phyloP scores from a whole-genome alignment of 2,797 vertebrate genomes.

The Graptemys geographica region DNA sequence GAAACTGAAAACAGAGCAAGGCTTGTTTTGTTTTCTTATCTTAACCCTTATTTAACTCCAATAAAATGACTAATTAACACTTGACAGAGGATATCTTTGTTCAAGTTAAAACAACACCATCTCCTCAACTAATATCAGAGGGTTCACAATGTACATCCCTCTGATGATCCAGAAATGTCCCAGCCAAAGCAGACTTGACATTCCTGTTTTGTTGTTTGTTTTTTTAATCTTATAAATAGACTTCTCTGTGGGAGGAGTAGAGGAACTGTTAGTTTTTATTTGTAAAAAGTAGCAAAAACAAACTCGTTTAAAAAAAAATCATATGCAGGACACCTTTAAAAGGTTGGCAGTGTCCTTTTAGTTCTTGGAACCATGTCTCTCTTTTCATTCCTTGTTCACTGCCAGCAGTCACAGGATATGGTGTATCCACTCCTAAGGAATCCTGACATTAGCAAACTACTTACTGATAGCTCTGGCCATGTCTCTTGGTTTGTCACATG shows the following conservation, averaged over 20 bases:
- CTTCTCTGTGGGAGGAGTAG: neutral
- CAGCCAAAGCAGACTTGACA: neutral
- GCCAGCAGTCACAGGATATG: neutral
- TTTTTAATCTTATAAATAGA: neutral
- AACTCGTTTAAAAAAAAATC: neutral
- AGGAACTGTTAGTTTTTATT: neutral
- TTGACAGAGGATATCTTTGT: constrained; percentile 27
- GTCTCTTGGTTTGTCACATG: neutral
- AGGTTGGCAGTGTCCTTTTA: neutral
- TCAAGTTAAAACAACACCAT: neutral
- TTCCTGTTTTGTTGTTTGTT: neutral
- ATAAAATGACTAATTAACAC: constrained; percentile 20
- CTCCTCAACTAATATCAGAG: neutral
- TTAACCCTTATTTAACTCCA: constrained; percentile 21
- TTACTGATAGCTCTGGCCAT: neutral
- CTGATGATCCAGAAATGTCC: neutral
- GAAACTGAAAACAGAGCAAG: constrained; percentile 2
- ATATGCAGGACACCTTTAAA: neutral
- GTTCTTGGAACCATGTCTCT: neutral
- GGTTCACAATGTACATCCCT: neutral
- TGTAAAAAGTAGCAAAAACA: neutral
- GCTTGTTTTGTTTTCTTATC: constrained; percentile 17
- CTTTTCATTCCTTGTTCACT: neutral
- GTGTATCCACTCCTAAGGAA: neutral
- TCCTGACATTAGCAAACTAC: neutral